Evolutionary conservation across 2,797 vertebrate species (phyloP).

Genomic region (Morus bassanus): DNA sequence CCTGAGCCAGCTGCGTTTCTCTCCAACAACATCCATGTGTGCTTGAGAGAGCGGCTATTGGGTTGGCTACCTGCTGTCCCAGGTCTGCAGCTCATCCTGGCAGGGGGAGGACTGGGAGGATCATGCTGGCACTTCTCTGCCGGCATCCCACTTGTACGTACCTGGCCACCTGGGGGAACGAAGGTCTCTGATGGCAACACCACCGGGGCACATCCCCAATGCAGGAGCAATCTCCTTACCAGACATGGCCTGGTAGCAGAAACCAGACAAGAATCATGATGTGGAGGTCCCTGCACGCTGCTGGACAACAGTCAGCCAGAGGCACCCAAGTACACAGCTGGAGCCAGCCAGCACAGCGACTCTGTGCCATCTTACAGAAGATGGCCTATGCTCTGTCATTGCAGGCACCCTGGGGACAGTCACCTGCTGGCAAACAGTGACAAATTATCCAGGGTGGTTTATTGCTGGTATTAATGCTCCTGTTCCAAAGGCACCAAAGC

Average conservation of each 20-base stretch:
- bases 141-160: background rate
- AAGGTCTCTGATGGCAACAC: background rate
- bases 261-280: background rate
- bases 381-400: background rate
- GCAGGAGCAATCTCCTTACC: background rate
- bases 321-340: background rate
- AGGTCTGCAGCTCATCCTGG: background rate
- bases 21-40: rapidly evolving
- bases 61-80: background rate
- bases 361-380: background rate
- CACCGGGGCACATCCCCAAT: background rate
- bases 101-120: background rate
- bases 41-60: background rate
- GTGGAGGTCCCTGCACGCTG: background rate
- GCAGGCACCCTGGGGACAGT: background rate
- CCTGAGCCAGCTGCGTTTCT: background rate
- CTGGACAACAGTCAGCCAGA: background rate
- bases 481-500: background rate
- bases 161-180: background rate
- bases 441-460: background rate
- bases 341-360: background rate
- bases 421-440: background rate
- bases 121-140: background rate
- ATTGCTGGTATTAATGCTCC: background rate
- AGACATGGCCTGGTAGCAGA: background rate